Evolutionary conservation across 30 jellyfish, hydroid and myxozoan genomes (phyloP).

Genomic region (Hydractinia echinata): DNA sequence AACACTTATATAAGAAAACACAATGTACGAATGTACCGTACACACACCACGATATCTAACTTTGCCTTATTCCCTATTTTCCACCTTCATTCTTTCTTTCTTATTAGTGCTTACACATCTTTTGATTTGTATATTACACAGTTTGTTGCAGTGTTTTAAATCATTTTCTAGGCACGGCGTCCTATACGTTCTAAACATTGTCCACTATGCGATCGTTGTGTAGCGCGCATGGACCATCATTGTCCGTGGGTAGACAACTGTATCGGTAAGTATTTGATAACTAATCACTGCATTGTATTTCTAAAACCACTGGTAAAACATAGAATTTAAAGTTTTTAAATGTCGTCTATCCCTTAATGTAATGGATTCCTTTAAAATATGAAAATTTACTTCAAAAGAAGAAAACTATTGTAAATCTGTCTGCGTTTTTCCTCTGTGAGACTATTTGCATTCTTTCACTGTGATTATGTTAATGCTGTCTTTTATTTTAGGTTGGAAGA

Average conservation of each 20-base stretch:
- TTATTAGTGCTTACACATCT: not conserved
- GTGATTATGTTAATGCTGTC: no score
- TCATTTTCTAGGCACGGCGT: conserved; percentile 65
- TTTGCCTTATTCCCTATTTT: no score
- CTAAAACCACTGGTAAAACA: not conserved
- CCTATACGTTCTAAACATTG: conserved; percentile 95
- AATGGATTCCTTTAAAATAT: not conserved
- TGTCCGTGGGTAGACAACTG: conserved; percentile 97
- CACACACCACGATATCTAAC: no score
- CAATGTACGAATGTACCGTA: no score
- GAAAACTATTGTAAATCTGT: no score
- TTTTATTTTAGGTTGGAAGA: conserved; percentile 56
- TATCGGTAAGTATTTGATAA: conserved; percentile 51
- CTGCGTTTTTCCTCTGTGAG: no score
- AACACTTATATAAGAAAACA: no score
- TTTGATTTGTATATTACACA: not conserved
- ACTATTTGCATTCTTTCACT: no score
- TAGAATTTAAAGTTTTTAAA: conserved; percentile 5
- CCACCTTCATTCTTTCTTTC: not conserved
- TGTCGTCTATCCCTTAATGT: not conserved
- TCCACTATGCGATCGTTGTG: conserved; percentile 81
- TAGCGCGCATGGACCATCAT: conserved; percentile 95
- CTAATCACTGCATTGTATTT: no score
- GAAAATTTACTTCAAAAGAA: no score
- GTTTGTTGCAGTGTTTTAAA: not conserved